Conservation (phyloP, 2,113 vertebrate genomes). For the Siphamia tubifer region DNA sequence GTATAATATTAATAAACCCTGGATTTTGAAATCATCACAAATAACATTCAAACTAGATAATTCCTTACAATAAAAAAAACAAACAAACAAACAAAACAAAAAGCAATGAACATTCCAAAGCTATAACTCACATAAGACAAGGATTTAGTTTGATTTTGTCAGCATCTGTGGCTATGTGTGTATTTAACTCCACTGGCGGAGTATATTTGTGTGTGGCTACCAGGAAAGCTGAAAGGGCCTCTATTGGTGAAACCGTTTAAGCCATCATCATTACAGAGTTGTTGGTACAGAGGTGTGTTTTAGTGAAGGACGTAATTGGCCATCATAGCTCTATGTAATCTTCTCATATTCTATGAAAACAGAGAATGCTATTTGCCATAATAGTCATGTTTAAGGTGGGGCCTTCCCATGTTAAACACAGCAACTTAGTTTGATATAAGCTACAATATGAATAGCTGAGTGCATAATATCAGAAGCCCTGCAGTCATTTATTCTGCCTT, state of each 20-base stretch:
- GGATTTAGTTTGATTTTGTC: constrained; percentile 82
- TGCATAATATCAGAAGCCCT: constrained; percentile 24
- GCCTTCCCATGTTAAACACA: constrained; percentile 64
- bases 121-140: too few relatives aligned
- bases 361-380: constrained; percentile 67
- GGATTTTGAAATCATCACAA: too few relatives aligned
- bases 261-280: constrained; percentile 88
- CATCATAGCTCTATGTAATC: constrained; percentile 82
- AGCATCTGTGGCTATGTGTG: constrained; percentile 61
- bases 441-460: constrained; percentile 9
- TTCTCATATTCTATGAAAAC: constrained; percentile 79
- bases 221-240: constrained; percentile 81
- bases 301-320: constrained; percentile 87
- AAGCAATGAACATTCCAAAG: too few relatives aligned
- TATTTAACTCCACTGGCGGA: constrained; percentile 26
- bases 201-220: constrained; percentile 53
- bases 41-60: too few relatives aligned
- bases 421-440: constrained; percentile 19
- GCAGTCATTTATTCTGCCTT: constrained; percentile 26
- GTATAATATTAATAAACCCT: too few relatives aligned
- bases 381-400: constrained; percentile 69
- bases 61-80: too few relatives aligned
- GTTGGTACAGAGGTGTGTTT: constrained; percentile 86
- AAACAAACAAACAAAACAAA: too few relatives aligned
- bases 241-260: constrained; percentile 86